Conservation (phyloP, 2,113 vertebrate genomes). For the Protomyctophum bolini region DNA sequence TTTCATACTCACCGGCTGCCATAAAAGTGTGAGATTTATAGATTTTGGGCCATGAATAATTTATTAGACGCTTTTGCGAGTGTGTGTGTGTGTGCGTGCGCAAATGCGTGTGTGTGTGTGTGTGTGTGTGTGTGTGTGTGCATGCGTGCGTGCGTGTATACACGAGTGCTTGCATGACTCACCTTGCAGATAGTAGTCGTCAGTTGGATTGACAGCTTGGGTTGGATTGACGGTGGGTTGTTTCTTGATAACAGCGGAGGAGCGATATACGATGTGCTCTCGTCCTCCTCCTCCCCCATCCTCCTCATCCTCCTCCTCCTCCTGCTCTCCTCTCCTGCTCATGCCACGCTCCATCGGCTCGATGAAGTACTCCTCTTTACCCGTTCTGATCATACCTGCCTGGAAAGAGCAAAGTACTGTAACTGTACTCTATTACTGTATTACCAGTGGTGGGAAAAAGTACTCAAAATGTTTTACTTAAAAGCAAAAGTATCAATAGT, state of each 20-base stretch:
- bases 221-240: constrained; percentile 40
- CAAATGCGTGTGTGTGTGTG: neutral
- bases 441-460: too few relatives aligned
- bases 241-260: constrained; percentile 75
- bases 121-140: constrained; percentile 2
- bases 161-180: constrained; percentile 48
- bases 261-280: constrained; percentile 85
- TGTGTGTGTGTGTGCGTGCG: too few relatives aligned
- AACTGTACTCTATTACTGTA: too few relatives aligned
- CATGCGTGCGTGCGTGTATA: neutral
- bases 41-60: too few relatives aligned
- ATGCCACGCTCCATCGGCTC: constrained; percentile 83
- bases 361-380: constrained; percentile 90
- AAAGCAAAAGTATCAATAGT: too few relatives aligned
- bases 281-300: constrained; percentile 77
- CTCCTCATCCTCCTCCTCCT: constrained; percentile 55
- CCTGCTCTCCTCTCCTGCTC: constrained; percentile 49
- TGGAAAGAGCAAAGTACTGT: constrained; percentile 44
- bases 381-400: constrained; percentile 89
- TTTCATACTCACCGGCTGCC: too few relatives aligned
- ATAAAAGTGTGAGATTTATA: too few relatives aligned
- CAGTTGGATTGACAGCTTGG: constrained; percentile 10
- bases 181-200: constrained; percentile 76
- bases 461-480: too few relatives aligned
- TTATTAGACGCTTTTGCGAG: too few relatives aligned